Conservation (phyloP, 2,113 vertebrate genomes). For the Tenrec ecaudatus region DNA sequence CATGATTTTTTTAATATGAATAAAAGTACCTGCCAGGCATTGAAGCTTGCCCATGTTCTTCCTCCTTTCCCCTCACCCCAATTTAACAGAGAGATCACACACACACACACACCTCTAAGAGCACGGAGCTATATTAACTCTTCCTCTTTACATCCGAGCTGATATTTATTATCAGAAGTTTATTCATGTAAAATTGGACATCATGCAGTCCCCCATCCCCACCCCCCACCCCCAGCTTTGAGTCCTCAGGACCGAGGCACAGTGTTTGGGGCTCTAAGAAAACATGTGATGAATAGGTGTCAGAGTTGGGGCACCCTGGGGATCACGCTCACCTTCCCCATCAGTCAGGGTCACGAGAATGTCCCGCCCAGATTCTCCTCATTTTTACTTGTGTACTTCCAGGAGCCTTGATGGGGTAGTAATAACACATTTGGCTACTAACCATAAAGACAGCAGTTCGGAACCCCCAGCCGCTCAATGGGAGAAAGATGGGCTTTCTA, state of each 20-base stretch:
- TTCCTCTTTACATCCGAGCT: not conserved
- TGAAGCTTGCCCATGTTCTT: not conserved
- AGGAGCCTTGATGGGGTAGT: no score
- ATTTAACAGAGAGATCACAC: not conserved
- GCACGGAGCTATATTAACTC: not conserved
- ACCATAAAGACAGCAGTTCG: no score
- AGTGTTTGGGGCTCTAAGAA: not conserved
- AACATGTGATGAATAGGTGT: not conserved
- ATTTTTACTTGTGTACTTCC: not conserved
- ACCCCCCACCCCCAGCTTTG: not conserved
- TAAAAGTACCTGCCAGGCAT: not conserved
- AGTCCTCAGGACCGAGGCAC: not conserved
- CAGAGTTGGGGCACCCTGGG: not conserved
- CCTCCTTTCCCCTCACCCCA: not conserved
- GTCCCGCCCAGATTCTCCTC: not conserved
- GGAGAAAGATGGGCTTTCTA: no score
- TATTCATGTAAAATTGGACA: no score
- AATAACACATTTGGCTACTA: no score
- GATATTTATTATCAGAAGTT: not conserved
- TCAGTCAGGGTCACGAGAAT: not conserved
- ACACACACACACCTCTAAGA: not conserved
- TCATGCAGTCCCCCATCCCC: no score
- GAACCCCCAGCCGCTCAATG: no score
- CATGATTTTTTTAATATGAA: not conserved
- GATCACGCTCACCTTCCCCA: not conserved